These are phyloP conservation scores for Cyclophora albipunctata DNA, from an alignment of 2,888 invertebrate genomes.

Conservation along the genomic window DNA sequence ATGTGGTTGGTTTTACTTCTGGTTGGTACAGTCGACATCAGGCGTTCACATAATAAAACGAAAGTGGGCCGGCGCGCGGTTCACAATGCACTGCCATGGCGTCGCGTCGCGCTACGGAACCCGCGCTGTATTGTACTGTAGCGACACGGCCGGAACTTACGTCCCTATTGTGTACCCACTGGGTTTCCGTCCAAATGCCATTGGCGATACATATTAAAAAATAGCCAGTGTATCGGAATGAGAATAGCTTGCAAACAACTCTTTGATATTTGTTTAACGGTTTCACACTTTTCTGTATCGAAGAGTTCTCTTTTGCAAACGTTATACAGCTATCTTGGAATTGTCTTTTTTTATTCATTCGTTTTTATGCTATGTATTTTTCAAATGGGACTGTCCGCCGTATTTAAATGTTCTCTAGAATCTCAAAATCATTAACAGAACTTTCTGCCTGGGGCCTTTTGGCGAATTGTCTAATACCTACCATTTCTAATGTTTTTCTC, in stretches of 20 bases:
- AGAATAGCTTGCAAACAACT: too few relatives aligned
- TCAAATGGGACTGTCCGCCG: too few relatives aligned
- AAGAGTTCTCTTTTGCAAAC: too few relatives aligned
- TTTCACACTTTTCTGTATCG: background rate
- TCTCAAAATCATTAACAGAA: too few relatives aligned
- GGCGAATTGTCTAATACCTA: too few relatives aligned
- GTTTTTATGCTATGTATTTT: too few relatives aligned
- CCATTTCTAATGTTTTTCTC: too few relatives aligned
- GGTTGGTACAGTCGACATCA: too few relatives aligned
- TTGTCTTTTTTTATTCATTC: too few relatives aligned
- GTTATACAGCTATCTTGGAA: too few relatives aligned
- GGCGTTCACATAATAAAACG: conserved; percentile 34
- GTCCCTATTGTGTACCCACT: conserved; percentile 28
- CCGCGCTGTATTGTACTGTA: conserved; percentile 44
- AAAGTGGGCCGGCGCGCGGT: conserved; percentile 44
- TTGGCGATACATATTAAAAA: conserved; percentile 10
- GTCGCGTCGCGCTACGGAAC: conserved; percentile 29
- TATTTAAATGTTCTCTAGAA: too few relatives aligned
- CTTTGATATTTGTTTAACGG: background rate
- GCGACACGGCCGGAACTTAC: conserved; percentile 44
- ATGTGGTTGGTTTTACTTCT: conserved; percentile 14
- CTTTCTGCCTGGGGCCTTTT: too few relatives aligned
- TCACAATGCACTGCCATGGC: conserved; percentile 51
- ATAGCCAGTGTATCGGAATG: conserved; percentile 3
- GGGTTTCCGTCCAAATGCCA: conserved; percentile 9